phyloP scores from a whole-genome alignment of 2,888 invertebrate species.

The Cosmia trapezina region DNA sequence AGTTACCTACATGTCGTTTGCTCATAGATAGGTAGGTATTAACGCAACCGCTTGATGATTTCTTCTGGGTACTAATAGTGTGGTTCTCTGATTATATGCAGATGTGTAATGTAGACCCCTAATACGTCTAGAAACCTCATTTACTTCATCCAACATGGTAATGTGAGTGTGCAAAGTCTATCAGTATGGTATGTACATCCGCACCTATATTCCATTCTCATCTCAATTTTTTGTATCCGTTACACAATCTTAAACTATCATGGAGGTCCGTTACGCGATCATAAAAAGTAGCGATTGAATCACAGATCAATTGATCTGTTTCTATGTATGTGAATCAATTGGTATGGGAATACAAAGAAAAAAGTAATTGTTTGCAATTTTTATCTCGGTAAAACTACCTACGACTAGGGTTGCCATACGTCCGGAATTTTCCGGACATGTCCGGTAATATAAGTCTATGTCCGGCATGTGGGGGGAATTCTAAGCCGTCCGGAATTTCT shows the following conservation, averaged over 20 bases:
- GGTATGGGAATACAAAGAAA: background rate
- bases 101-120: conserved; percentile 56
- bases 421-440: too few species aligned
- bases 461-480: too few species aligned
- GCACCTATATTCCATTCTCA: background rate
- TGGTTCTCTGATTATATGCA: conserved; percentile 56
- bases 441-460: too few species aligned
- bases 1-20: conserved; percentile 62
- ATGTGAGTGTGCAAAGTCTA: conserved; percentile 15
- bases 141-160: conserved; percentile 15
- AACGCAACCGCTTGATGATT: conserved; percentile 57
- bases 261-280: conserved; percentile 28
- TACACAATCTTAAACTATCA: conserved; percentile 30
- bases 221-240: conserved; percentile 17
- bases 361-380: background rate
- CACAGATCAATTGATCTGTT: conserved; percentile 24
- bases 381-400: background rate
- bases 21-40: conserved; percentile 59
- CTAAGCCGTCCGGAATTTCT: too few species aligned
- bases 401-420: too few species aligned
- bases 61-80: conserved; percentile 63
- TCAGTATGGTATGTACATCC: background rate
- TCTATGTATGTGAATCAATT: conserved; percentile 16
- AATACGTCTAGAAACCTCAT: conserved; percentile 51
- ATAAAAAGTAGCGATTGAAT: conserved; percentile 33